Percentiles rank a stretch among this genome's conserved stretches.
Conservation (phyloP, 2,888 invertebrate genomes). For the Eretmocerus hayati region DNA sequence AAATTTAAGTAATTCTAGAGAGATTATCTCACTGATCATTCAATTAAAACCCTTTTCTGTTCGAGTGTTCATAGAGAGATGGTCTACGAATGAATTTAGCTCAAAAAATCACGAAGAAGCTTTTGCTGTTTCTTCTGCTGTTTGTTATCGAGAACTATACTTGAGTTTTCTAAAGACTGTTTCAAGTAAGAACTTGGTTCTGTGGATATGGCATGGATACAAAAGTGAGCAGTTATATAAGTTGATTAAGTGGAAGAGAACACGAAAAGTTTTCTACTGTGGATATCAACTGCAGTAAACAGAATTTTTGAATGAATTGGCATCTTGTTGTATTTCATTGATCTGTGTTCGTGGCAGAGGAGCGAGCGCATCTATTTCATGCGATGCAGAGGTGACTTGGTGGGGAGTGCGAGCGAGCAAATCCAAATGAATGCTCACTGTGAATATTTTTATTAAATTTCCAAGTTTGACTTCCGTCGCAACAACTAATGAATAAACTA, state of each 20-base stretch:
- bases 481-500: constrained; percentile 47
- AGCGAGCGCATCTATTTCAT: constrained; percentile 22
- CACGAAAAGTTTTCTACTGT: constrained; percentile 10
- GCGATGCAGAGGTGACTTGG: constrained; percentile 23
- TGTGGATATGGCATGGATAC: constrained; percentile 20
- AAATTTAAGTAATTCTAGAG: too few species aligned
- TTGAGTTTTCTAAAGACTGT: constrained; percentile 13
- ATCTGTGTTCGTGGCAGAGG: constrained; percentile 16
- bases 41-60: too few species aligned
- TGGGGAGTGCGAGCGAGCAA: constrained; percentile 29
- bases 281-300: constrained; percentile 14
- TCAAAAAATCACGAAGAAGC: too few species aligned
- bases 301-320: constrained; percentile 18
- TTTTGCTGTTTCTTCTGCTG: too few species aligned
- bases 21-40: too few species aligned
- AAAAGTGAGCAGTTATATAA: constrained; percentile 15
- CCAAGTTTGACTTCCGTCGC: constrained; percentile 48
- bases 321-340: constrained; percentile 18
- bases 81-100: too few species aligned
- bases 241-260: constrained; percentile 9
- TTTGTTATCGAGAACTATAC: too few species aligned
- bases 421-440: constrained; percentile 45
- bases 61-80: too few species aligned
- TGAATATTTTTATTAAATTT: constrained; percentile 49
- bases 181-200: constrained; percentile 20